A percentile compares a stretch with the other conserved stretches of the same genome.
These are phyloP conservation scores for Taurulus bubalis DNA, from an alignment of 2,113 vertebrate species.

Conservation along the genomic window DNA sequence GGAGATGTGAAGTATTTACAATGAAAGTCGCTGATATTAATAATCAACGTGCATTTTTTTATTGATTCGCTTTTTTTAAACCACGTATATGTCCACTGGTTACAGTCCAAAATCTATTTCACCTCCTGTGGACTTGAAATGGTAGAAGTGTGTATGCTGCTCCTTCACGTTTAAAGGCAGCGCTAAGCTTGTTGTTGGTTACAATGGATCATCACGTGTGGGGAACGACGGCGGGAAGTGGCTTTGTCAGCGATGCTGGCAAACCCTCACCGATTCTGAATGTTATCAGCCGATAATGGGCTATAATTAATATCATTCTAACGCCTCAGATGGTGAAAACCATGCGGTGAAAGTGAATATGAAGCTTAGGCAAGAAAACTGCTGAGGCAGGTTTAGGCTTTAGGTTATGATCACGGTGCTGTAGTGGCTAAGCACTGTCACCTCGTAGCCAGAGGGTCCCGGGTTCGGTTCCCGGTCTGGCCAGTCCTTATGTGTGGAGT, in stretches of 20 bases:
- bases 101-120: neutral
- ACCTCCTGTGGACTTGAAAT: constrained; percentile 2
- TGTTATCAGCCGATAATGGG: too few species aligned
- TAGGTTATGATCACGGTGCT: too few species aligned
- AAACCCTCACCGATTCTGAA: too few species aligned
- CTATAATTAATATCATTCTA: neutral
- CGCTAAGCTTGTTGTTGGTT: too few species aligned
- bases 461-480: too few species aligned
- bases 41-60: constrained; percentile 1
- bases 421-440: too few species aligned
- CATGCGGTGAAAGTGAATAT: neutral
- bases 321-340: neutral
- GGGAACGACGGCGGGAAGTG: neutral
- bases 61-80: constrained; percentile 1
- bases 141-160: neutral
- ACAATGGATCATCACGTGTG: neutral
- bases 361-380: neutral
- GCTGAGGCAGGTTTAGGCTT: too few species aligned
- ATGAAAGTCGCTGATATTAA: constrained; percentile 17
- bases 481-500: too few species aligned
- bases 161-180: too few species aligned
- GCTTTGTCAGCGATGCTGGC: neutral
- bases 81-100: neutral
- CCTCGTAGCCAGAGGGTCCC: too few species aligned
- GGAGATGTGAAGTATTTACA: constrained; percentile 38